Conservation (phyloP, 2,113 vertebrate species). For the Megaptera novaeangliae region DNA sequence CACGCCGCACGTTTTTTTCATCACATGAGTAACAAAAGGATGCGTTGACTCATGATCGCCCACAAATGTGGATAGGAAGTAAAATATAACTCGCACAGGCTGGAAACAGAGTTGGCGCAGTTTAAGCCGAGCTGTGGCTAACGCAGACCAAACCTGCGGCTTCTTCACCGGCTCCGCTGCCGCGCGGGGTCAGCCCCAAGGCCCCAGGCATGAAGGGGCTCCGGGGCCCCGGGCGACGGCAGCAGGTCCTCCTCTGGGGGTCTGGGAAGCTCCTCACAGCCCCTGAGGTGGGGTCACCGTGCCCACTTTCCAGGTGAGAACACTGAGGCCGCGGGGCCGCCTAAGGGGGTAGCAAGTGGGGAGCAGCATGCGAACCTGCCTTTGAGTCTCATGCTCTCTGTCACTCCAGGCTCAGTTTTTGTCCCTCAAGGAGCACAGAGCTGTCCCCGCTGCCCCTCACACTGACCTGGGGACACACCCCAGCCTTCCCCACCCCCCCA, state of each 20-base stretch:
- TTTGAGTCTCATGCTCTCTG: too few species aligned
- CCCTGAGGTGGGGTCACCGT: not conserved
- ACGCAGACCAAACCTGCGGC: not conserved
- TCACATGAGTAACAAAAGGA: conserved; percentile 63
- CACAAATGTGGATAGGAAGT: conserved; percentile 1
- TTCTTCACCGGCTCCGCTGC: not conserved
- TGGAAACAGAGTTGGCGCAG: not conserved
- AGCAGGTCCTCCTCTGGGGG: not conserved
- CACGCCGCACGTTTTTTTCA: conserved; percentile 36
- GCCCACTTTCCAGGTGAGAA: not conserved
- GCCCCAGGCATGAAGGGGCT: not conserved
- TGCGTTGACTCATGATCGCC: conserved; percentile 69
- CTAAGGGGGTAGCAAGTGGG: not conserved
- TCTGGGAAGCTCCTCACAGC: not conserved
- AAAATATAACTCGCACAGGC: conserved; percentile 4
- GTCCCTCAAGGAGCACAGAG: not conserved
- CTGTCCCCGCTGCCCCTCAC: not conserved
- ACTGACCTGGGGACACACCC: not conserved
- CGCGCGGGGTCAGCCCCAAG: not conserved
- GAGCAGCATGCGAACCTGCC: not conserved
- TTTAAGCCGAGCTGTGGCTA: accelerated
- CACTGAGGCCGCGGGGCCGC: not conserved
- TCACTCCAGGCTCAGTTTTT: not conserved
- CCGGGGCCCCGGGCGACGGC: not conserved
- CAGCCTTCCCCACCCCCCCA: too few species aligned